These are phyloP conservation scores for Lucifuga dentata DNA, from an alignment of 2,113 vertebrate genomes.

Conservation along the genomic window DNA sequence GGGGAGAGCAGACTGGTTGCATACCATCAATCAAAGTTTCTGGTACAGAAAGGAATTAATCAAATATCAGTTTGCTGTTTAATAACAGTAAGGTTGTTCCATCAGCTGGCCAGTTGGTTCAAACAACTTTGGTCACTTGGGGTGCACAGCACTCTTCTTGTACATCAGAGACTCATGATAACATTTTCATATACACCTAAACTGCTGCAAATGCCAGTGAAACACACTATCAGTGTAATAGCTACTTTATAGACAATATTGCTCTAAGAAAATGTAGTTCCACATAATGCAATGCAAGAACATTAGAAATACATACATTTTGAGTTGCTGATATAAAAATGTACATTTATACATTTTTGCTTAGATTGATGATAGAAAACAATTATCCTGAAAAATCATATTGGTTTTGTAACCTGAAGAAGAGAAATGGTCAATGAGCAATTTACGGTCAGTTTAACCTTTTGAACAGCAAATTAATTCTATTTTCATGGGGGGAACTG, in stretches of 20 bases:
- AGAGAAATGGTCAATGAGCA: constrained; percentile 47
- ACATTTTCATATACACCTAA: constrained; percentile 5
- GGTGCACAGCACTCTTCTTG: constrained; percentile 18
- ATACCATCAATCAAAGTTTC: constrained; percentile 13
- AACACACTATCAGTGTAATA: constrained; percentile 28
- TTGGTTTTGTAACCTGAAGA: constrained; percentile 65
- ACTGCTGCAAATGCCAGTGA: constrained; percentile 21
- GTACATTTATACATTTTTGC: constrained; percentile 36
- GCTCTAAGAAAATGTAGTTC: constrained; percentile 31
- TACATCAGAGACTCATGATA: constrained; percentile 28
- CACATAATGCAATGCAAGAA: constrained; percentile 21
- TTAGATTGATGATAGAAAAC: constrained; percentile 67
- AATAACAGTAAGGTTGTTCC: background rate
- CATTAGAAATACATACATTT: constrained; percentile 13
- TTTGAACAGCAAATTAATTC: constrained; percentile 23
- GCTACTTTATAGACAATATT: constrained; percentile 43
- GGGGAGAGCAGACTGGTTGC: background rate
- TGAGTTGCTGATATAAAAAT: constrained; percentile 27
- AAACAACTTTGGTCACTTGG: constrained; percentile 22
- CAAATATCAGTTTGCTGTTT: background rate
- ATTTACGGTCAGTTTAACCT: constrained; percentile 62
- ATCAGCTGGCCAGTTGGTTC: background rate
- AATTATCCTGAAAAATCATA: constrained; percentile 51
- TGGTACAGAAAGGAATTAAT: background rate
- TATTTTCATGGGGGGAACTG: constrained; percentile 6